These are phyloP conservation scores for Standfussiana lucernea DNA, from an alignment of 2,888 invertebrate species.

Conservation along the genomic window DNA sequence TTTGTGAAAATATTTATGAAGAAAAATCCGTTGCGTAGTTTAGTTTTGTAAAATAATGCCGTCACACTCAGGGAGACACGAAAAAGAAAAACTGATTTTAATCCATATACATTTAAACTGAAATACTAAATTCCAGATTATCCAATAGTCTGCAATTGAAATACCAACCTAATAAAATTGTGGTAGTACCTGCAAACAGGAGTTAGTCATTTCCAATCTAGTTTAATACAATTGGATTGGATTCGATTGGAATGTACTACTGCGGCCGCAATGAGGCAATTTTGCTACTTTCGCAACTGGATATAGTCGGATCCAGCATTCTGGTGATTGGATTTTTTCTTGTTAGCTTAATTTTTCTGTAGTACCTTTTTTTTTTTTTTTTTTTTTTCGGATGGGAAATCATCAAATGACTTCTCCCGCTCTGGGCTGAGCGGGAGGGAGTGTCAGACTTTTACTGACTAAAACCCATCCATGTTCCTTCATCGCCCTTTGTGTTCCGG, in stretches of 20 bases:
- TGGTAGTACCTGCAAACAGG: neutral
- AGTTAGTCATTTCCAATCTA: constrained; percentile 1
- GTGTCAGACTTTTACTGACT: no score
- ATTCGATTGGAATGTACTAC: constrained; percentile 6
- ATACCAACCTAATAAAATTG: neutral
- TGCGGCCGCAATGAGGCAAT: constrained; percentile 1
- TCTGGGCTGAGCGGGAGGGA: no score
- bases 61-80: neutral
- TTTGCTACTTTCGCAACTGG: neutral
- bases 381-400: no score
- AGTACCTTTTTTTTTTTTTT: no score
- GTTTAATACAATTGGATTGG: constrained; percentile 5
- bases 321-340: neutral
- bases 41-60: neutral
- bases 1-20: neutral
- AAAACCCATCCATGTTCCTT: no score
- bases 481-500: no score
- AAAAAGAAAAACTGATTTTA: neutral
- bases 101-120: no score
- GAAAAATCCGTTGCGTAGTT: neutral
- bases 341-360: neutral
- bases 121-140: no score
- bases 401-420: no score
- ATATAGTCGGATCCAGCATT: neutral
- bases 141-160: neutral